Conservation (phyloP, 2,888 invertebrate species). For the Oligia strigilis region DNA sequence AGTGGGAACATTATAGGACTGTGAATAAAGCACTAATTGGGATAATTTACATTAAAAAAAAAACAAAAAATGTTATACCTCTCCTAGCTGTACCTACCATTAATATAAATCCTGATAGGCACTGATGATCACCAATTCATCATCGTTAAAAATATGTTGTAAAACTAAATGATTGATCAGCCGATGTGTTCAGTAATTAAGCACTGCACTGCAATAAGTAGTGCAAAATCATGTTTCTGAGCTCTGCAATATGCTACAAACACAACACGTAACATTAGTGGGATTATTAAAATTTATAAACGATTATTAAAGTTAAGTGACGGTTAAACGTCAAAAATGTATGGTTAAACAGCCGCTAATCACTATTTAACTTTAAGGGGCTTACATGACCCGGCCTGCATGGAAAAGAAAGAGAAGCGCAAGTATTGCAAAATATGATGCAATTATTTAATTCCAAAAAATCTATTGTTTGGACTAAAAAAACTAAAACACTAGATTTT, state of each 20-base stretch:
- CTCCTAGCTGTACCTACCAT: neutral
- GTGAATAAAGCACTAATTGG: neutral
- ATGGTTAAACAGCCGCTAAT: too few species aligned
- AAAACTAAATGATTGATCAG: constrained; percentile 3
- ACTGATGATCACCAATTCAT: neutral
- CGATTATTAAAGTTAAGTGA: too few species aligned
- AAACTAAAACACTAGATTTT: too few species aligned
- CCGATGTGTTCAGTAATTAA: neutral
- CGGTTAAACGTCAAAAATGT: too few species aligned
- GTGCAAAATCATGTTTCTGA: constrained; percentile 8
- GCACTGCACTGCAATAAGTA: neutral
- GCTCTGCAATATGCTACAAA: neutral
- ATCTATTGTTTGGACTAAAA: too few species aligned
- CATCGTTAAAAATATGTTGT: neutral
- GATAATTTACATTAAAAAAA: neutral
- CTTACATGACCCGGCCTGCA: too few species aligned
- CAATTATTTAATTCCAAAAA: too few species aligned
- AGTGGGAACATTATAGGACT: neutral
- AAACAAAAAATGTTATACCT: neutral
- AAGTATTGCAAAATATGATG: too few species aligned
- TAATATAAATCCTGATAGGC: neutral
- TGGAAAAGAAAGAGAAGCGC: too few species aligned
- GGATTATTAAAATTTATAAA: too few species aligned
- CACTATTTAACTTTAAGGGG: too few species aligned
- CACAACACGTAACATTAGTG: neutral